Evolutionary conservation across 2,888 invertebrate genomes (phyloP).

Genomic region (Drosophila eohydei): DNA sequence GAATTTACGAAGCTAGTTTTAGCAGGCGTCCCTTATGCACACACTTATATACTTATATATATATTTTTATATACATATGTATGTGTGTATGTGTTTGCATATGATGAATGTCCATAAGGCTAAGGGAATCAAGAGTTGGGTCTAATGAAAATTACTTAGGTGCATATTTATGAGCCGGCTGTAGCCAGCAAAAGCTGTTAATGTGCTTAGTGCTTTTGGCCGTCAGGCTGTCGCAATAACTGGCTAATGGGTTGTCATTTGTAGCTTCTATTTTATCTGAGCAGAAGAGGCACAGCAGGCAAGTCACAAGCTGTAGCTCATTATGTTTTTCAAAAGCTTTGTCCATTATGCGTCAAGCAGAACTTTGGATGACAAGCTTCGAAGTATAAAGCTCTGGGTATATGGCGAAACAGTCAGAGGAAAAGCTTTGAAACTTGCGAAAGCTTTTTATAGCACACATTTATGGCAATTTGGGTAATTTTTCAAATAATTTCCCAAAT

Average conservation of each 20-base stretch:
- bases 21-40: slow-evolving; percentile 46
- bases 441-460: slow-evolving; percentile 37
- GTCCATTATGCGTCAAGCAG: slow-evolving; percentile 10
- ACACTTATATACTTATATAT: slow-evolving; percentile 20
- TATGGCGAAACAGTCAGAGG: not conserved
- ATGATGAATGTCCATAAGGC: slow-evolving; percentile 46
- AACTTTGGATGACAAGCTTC: slow-evolving; percentile 6
- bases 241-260: slow-evolving; percentile 73
- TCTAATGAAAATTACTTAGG: slow-evolving; percentile 47
- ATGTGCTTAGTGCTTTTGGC: slow-evolving; percentile 69
- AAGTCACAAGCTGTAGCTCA: slow-evolving; percentile 39
- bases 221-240: slow-evolving; percentile 72
- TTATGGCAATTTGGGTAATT: slow-evolving; percentile 50
- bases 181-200: slow-evolving; percentile 67
- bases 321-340: slow-evolving; percentile 53
- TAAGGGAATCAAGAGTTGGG: slow-evolving; percentile 10
- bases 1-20: slow-evolving; percentile 73
- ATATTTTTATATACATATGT: not conserved
- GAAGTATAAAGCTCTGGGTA: not conserved
- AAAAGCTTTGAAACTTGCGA: slow-evolving; percentile 29
- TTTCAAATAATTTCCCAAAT: slow-evolving; percentile 24
- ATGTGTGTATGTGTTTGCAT: not conserved
- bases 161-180: slow-evolving; percentile 71
- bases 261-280: slow-evolving; percentile 35
- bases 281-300: not conserved